Evolutionary conservation across 30 jellyfish, hydroid and myxozoan genomes (phyloP), one percentile per base, ranked within the genome.

Genomic region (Chrysaora quinquecirrha): DNA sequence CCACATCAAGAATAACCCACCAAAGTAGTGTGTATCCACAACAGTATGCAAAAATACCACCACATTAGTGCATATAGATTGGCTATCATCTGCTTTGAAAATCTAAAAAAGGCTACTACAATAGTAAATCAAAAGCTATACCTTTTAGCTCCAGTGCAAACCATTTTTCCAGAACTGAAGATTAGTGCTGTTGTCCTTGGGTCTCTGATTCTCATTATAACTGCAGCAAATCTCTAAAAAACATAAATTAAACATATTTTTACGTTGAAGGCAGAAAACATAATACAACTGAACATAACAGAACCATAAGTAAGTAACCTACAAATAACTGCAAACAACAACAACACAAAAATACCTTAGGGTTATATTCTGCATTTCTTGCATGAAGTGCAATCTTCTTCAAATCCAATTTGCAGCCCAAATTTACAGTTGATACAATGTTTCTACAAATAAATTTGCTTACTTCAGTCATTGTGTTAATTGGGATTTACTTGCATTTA

Each of bases 141-240:
- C 99, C 97, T 95, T 78, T 89, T 95, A 12, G 99, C 97, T 1
- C 99, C 99, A 50, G 97, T 95, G 87, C 97, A 95, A 34, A 95
- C 99, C 99, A 95, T 88, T 66, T 95, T 95, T 33, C 99, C 99
- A 2, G 99, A 95, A 54, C 97, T 87, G 46, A 95, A 95, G 32
- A 95, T 89, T 11, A 95, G 70, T 24, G 99, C 99, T 16, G 99
- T 95, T 49, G 99, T 95, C 60, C 99, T 84, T 48, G 99, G 99
- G n/a, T 95, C 97, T 30, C 99, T 68, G 58, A 95, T 95, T 60
- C 99, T 68, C 99, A 95, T 95, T 34, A 95, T 95, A 30, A 95
- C 99, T 34, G 99, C 99, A 27, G 99, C 99, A 71, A 95, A 95
- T 47, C 99, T 73, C 99, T 95, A 48, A 31, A 31, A 54, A 29